phyloP scores from a whole-genome alignment of 2,113 vertebrate genomes.

The Bufo bufo region DNA sequence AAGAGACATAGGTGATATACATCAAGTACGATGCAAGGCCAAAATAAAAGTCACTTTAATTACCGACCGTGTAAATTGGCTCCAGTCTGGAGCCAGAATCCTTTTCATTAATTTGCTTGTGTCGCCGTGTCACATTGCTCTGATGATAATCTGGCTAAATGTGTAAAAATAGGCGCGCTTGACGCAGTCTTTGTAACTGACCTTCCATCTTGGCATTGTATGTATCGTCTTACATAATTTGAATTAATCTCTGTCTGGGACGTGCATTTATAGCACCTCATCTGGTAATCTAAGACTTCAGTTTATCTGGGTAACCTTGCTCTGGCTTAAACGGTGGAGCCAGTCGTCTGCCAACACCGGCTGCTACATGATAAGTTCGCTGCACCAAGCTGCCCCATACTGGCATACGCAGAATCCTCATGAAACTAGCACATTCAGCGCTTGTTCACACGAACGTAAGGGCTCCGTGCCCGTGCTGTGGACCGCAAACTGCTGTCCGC shows the following conservation, averaged over 20 bases:
- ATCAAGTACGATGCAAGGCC: conserved; percentile 32
- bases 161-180: conserved; percentile 23
- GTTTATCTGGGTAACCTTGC: conserved; percentile 29
- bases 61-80: conserved; percentile 41
- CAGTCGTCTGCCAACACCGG: not conserved
- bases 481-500: too few relatives aligned
- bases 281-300: conserved; percentile 20
- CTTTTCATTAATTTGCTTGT: conserved; percentile 25
- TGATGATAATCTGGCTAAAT: conserved; percentile 35
- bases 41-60: conserved; percentile 54
- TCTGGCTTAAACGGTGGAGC: not conserved
- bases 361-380: not conserved
- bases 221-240: conserved; percentile 22
- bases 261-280: conserved; percentile 33
- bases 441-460: too few relatives aligned
- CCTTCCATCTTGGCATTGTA: conserved; percentile 18
- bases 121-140: conserved; percentile 34
- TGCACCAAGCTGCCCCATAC: not conserved
- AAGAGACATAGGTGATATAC: conserved; percentile 35
- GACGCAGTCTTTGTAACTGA: conserved; percentile 18
- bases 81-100: not conserved
- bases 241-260: conserved; percentile 32
- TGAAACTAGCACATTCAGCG: not conserved
- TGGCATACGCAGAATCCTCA: not conserved
- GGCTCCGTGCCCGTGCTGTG: too few relatives aligned